These are phyloP conservation scores for Podargus strigoides DNA, from an alignment of 2,797 vertebrate genomes.

Conservation along the genomic window DNA sequence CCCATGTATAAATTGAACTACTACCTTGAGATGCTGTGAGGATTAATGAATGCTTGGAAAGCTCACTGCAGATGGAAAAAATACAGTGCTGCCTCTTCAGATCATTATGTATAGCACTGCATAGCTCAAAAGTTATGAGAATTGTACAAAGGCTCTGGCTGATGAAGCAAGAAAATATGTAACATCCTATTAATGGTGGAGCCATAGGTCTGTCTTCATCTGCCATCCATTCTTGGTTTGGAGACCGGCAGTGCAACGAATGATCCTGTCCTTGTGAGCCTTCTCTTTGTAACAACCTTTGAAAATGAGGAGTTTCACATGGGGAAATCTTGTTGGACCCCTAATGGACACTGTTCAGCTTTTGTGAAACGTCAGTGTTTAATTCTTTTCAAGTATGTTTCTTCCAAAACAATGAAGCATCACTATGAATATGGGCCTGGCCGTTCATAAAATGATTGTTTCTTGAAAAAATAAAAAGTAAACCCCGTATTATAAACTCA, in stretches of 20 bases:
- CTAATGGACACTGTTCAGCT: neutral
- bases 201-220: neutral
- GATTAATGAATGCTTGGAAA: constrained; percentile 46
- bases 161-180: constrained; percentile 3
- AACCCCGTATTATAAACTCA: neutral
- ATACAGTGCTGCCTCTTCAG: constrained; percentile 11
- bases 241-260: neutral
- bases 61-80: constrained; percentile 33
- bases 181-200: neutral
- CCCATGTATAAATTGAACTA: constrained; percentile 40
- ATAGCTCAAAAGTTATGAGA: constrained; percentile 6
- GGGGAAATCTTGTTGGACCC: neutral
- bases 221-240: neutral
- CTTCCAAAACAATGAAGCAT: neutral
- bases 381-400: neutral
- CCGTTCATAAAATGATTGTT: neutral
- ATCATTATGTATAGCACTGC: neutral
- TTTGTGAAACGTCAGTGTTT: neutral
- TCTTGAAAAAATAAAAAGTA: neutral
- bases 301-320: neutral
- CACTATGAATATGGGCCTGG: neutral
- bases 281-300: neutral
- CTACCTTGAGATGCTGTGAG: constrained; percentile 30
- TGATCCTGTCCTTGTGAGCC: neutral
- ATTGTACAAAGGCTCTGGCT: neutral